These are phyloP conservation scores for Neocrepidodera transversa DNA, from an alignment of 2,888 invertebrate genomes.

Conservation along the genomic window DNA sequence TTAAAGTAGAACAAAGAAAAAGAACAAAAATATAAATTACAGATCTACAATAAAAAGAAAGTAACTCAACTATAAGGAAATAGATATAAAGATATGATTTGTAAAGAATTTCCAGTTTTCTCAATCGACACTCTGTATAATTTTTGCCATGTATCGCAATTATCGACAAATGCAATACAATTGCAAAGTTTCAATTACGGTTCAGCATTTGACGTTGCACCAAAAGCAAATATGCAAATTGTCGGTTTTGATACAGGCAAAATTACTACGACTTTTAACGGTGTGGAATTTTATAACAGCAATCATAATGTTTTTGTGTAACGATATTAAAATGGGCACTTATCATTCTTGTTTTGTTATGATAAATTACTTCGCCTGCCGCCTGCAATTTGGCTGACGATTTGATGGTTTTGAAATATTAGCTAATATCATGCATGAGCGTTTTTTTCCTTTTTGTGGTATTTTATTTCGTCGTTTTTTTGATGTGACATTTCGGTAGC, in stretches of 20 bases:
- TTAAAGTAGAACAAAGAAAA: too few relatives aligned
- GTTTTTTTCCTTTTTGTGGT: background rate
- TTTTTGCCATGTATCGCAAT: background rate
- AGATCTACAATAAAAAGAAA: too few relatives aligned
- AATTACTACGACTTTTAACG: background rate
- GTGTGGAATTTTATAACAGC: conserved; percentile 1
- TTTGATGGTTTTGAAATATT: conserved; percentile 23
- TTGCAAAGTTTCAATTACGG: background rate
- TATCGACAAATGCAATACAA: background rate
- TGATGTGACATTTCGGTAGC: background rate
- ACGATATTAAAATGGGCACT: conserved; percentile 14
- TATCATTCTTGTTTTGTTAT: conserved; percentile 20
- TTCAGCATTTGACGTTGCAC: conserved; percentile 1
- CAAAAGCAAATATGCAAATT: conserved; percentile 2
- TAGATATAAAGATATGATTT: too few relatives aligned
- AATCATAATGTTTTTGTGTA: conserved; percentile 11
- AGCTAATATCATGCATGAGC: conserved; percentile 12
- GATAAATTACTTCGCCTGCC: conserved; percentile 21
- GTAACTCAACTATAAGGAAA: too few relatives aligned
- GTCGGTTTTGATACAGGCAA: background rate
- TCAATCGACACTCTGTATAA: background rate
- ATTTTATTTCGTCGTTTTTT: conserved; percentile 4
- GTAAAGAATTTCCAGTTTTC: too few relatives aligned
- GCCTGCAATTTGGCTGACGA: conserved; percentile 13
- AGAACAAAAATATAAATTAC: too few relatives aligned